phyloP scores from a whole-genome alignment of 2,113 vertebrate genomes.

The Cyanoliseus patagonus region DNA sequence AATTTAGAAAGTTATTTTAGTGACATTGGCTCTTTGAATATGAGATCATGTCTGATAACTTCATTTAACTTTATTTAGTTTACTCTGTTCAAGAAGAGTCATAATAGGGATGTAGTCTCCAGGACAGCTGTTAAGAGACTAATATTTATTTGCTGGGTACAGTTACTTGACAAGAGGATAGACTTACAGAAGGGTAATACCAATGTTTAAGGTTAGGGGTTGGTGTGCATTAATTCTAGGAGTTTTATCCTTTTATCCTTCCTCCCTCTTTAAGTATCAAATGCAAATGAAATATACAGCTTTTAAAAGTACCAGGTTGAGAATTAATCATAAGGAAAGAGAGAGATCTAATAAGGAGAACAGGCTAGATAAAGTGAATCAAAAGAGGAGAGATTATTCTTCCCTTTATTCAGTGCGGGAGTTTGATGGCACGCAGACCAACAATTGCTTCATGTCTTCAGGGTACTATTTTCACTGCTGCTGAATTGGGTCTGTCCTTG shows the following conservation, averaged over 20 bases:
- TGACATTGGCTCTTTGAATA: not conserved
- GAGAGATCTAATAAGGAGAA: not conserved
- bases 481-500: not conserved
- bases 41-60: constrained; percentile 11
- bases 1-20: constrained; percentile 13
- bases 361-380: not conserved
- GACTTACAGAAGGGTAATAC: not conserved
- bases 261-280: not conserved
- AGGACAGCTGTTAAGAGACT: constrained; percentile 8
- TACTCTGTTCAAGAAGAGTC: not conserved
- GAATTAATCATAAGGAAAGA: not conserved
- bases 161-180: not conserved
- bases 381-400: not conserved
- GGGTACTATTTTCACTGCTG: not conserved
- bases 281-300: not conserved
- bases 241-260: not conserved
- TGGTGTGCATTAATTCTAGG: not conserved
- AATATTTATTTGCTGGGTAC: constrained; percentile 2
- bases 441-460: not conserved
- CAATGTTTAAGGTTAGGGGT: not conserved
- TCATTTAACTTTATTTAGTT: constrained; percentile 13
- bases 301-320: not conserved
- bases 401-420: not conserved
- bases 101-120: not conserved
- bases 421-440: not conserved